Base-by-base conservation (phyloP, 1,140 invertebrate species). In the Drosophila mojavensis region DNA sequence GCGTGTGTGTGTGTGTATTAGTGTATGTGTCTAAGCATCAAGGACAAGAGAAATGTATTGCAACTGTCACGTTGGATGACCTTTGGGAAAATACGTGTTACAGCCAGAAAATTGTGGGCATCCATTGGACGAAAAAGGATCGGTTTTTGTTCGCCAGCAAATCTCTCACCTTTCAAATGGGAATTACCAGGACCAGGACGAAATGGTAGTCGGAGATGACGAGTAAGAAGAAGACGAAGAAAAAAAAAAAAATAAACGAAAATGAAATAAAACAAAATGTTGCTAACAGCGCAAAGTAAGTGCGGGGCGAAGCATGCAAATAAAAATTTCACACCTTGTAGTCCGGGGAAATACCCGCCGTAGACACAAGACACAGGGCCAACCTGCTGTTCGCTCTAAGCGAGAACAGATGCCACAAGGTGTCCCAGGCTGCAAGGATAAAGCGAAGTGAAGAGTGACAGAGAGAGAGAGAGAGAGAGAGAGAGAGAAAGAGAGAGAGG, bases 321-420 rank as follows among this genome's bases (percentile, higher is more conserved):
- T 90, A 89, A 83, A 89, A 84, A 89, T 90, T 90, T 89, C 84
- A 89, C 84, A 89, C 84, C 84, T 89, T 62, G 72, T 43, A 71
- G 20, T 9, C 54, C 58, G 54, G 71, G 71, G 71, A 74, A 74
- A 74, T 73, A 73, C 70, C 70, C 61, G 39, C 48, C 5, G 48
- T 20, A 63, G 33, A 43, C 54, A 41, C 62, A 20, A 17, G n/a
- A n/a, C 28, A 33, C 54, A 41, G 26, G 20, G 24, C 41, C 30
- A 50, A 67, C 65, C 65, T 67, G 65, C 43, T 47, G 54, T 66
- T 45, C 43, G 20, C 30, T 43, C 43, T 47, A 47, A 45, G 36
- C 45, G 20, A 15, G 55, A 66, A 66, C 63, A 50, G 61, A 71
- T 64, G 62, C 33, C 20, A 53, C 36, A 43, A n/a, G 13, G 30